A percentile compares a stretch with the other conserved stretches of the same genome.
phyloP scores from a whole-genome alignment of 2,888 invertebrate genomes.

The Alentia gelatinosa region DNA sequence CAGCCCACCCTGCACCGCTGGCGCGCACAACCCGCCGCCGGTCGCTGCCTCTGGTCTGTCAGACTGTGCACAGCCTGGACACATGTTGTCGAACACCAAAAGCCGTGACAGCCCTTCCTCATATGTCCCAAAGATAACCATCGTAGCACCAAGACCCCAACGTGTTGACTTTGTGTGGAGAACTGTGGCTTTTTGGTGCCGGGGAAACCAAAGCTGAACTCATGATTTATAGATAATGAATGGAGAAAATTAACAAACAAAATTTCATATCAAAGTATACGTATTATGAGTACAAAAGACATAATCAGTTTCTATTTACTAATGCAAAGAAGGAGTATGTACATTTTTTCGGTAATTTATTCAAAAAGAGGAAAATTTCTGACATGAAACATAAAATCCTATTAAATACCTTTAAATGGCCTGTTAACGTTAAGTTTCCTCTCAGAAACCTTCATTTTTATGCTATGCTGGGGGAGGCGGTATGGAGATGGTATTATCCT shows the following conservation, averaged over 20 bases:
- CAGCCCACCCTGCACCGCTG: neutral
- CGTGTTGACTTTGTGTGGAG: neutral
- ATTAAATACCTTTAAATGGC: too few relatives aligned
- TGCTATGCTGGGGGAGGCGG: constrained; percentile 16
- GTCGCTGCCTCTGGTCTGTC: neutral
- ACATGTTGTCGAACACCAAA: neutral
- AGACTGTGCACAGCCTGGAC: neutral
- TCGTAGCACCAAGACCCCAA: neutral
- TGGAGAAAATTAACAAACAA: neutral
- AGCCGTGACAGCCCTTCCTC: neutral
- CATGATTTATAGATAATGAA: neutral
- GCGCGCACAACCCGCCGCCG: neutral
- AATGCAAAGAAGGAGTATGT: too few relatives aligned
- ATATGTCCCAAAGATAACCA: constrained; percentile 9
- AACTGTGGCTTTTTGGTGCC: neutral
- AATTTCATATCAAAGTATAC: too few relatives aligned
- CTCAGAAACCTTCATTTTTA: neutral
- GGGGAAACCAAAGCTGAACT: constrained; percentile 10
- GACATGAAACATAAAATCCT: too few relatives aligned
- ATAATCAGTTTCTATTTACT: too few relatives aligned
- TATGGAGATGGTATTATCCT: constrained; percentile 27
- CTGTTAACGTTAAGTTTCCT: too few relatives aligned
- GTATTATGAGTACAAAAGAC: too few relatives aligned
- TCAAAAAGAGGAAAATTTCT: too few relatives aligned
- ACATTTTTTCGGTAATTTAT: too few relatives aligned